These are phyloP conservation scores for Drosophila subquinaria DNA, from an alignment of 2,888 invertebrate species.

Conservation along the genomic window DNA sequence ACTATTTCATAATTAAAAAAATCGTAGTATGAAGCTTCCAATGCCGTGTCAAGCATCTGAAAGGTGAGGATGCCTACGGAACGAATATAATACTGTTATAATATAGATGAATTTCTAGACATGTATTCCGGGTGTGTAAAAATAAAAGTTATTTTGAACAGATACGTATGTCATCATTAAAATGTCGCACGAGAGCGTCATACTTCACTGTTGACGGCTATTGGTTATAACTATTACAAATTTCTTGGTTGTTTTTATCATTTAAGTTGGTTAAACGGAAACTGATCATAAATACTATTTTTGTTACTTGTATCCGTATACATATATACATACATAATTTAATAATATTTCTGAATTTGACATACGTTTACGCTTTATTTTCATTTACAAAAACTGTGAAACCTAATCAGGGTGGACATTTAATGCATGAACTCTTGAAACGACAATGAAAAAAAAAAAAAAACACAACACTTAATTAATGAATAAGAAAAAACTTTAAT, in stretches of 20 bases:
- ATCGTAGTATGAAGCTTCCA: not conserved
- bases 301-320: conserved; percentile 3
- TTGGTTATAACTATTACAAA: conserved; percentile 10
- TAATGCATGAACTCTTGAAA: conserved; percentile 2
- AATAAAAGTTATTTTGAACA: not conserved
- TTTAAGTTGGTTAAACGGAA: conserved; percentile 3
- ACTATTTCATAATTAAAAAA: conserved; percentile 1
- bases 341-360: not conserved
- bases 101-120: not conserved
- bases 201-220: conserved; percentile 32
- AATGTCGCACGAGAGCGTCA: conserved; percentile 20
- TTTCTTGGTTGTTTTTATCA: conserved; percentile 2
- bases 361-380: not conserved
- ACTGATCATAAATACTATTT: not conserved
- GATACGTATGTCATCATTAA: conserved; percentile 9
- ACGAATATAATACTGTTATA: conserved; percentile 10
- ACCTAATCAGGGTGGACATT: not conserved
- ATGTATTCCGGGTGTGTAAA: not conserved
- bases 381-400: not conserved
- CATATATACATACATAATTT: not conserved
- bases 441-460: conserved; percentile 3
- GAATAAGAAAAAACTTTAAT: conserved; percentile 61
- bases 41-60: not conserved
- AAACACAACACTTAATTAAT: conserved; percentile 15
- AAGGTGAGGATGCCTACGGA: not conserved